These are phyloP conservation scores for Microcebus ravelobensis DNA, from an alignment of 2,113 vertebrate species.

Conservation along the genomic window DNA sequence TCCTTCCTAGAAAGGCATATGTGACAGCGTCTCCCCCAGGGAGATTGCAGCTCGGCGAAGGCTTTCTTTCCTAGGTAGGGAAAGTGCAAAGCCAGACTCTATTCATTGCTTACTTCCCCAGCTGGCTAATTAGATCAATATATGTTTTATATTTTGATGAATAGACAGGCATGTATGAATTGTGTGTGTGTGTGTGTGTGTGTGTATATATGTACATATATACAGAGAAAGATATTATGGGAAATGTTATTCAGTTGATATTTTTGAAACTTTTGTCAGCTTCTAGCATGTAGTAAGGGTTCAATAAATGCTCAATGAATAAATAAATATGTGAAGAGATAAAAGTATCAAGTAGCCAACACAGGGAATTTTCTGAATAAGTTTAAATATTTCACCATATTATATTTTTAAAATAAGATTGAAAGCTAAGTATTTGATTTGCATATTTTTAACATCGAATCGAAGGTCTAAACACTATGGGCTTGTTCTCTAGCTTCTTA, in stretches of 20 bases:
- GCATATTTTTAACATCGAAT: neutral
- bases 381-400: conserved; percentile 24
- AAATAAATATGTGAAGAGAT: neutral
- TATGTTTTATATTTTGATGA: conserved; percentile 56
- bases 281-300: neutral
- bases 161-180: neutral
- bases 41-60: neutral
- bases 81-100: neutral
- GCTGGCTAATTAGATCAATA: conserved; percentile 43
- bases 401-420: conserved; percentile 36
- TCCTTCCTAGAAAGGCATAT: conserved; percentile 59
- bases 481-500: neutral
- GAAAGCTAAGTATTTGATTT: neutral
- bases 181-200: neutral
- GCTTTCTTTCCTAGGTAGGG: conserved; percentile 27
- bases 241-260: neutral
- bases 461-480: neutral
- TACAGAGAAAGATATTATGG: neutral
- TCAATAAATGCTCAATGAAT: conserved; percentile 43
- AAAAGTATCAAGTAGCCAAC: neutral
- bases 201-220: no score
- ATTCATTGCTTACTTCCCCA: neutral
- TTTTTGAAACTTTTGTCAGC: conserved; percentile 15
- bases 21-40: conserved; percentile 14
- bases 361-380: conserved; percentile 25